phyloP scores from a whole-genome alignment of 1,140 invertebrate genomes.

The Pararge aegeria region DNA sequence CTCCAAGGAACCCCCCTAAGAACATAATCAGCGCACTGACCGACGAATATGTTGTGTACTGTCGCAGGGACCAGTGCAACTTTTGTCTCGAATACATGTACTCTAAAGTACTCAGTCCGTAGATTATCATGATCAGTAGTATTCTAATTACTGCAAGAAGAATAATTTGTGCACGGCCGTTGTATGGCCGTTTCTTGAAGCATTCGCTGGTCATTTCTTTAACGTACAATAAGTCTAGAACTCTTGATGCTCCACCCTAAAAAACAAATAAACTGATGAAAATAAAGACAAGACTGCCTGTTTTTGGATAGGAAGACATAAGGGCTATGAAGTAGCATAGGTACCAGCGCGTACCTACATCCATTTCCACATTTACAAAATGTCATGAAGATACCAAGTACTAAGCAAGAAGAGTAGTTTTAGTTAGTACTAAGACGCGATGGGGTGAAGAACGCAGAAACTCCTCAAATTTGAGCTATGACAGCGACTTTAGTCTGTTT shows the following conservation, averaged over 20 bases:
- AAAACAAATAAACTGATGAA: conserved; percentile 23
- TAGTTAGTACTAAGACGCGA: too few species aligned
- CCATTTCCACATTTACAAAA: too few species aligned
- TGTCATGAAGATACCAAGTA: too few species aligned
- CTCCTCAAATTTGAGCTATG: too few species aligned
- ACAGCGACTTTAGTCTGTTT: too few species aligned
- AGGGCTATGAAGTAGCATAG: too few species aligned
- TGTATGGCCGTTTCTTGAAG: conserved; percentile 81
- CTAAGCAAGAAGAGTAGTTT: too few species aligned
- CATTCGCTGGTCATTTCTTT: conserved; percentile 82
- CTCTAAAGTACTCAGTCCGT: conserved; percentile 80
- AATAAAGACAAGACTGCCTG: not conserved
- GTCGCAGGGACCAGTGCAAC: conserved; percentile 83
- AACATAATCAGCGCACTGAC: conserved; percentile 62
- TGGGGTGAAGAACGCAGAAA: too few species aligned
- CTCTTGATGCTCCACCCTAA: conserved; percentile 62
- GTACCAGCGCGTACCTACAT: too few species aligned
- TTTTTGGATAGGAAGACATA: too few species aligned
- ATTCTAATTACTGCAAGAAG: conserved; percentile 80
- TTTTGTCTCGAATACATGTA: conserved; percentile 84
- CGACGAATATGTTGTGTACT: conserved; percentile 80
- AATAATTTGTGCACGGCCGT: conserved; percentile 81
- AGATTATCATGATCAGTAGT: conserved; percentile 77
- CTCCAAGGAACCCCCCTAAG: conserved; percentile 76
- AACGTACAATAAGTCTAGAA: conserved; percentile 81